Evolutionary conservation across 30 jellyfish, hydroid and myxozoan genomes (phyloP).

Genomic region (Aurelia coerulea): DNA sequence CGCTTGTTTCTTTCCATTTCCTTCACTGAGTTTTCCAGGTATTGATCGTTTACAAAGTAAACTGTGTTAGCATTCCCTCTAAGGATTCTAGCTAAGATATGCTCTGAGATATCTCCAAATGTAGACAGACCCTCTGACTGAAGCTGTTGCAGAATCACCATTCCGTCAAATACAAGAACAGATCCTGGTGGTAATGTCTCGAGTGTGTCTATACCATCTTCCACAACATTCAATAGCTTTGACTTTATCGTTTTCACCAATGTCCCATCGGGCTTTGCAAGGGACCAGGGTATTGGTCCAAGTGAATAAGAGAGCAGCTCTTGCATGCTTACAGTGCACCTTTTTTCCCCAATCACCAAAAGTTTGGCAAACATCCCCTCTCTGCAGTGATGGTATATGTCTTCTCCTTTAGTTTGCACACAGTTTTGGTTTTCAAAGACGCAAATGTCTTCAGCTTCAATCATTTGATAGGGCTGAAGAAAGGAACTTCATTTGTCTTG

Average conservation of each 20-base stretch:
- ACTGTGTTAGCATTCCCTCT: not conserved
- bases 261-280: slow-evolving; percentile 14
- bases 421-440: not conserved
- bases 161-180: slow-evolving; percentile 8
- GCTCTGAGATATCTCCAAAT: slow-evolving; percentile 25
- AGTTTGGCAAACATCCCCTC: slow-evolving; percentile 14
- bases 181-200: slow-evolving; percentile 18
- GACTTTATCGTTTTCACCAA: slow-evolving; percentile 23
- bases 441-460: slow-evolving; percentile 1
- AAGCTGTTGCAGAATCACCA: slow-evolving; percentile 30
- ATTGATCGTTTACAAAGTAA: not conserved
- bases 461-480: not conserved
- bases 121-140: not conserved
- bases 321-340: slow-evolving; percentile 4
- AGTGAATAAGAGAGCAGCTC: slow-evolving; percentile 13
- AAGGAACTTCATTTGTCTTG: not conserved
- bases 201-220: slow-evolving; percentile 15
- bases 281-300: slow-evolving; percentile 33
- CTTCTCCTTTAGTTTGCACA: slow-evolving; percentile 8
- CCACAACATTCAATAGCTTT: slow-evolving; percentile 18
- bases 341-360: slow-evolving; percentile 15
- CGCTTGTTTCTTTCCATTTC: slow-evolving; percentile 22
- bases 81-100: not conserved
- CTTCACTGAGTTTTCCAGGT: slow-evolving; percentile 2
- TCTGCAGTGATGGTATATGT: slow-evolving; percentile 15